Conservation (phyloP, 2,888 invertebrate species). For the Drepanosiphum platanoidis region DNA sequence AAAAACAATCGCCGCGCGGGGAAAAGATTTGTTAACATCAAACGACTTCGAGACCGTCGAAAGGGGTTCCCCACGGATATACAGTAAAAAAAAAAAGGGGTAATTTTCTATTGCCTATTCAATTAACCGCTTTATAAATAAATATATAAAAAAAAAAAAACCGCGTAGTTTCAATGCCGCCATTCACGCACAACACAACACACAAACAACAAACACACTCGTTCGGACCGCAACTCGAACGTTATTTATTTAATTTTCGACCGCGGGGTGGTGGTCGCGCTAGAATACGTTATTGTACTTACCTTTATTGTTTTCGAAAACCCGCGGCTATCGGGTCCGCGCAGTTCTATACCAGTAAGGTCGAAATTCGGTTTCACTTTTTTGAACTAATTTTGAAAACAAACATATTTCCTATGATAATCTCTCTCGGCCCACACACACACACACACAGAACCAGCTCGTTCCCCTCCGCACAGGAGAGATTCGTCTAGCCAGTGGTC, state of each 20-base stretch:
- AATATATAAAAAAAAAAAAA: too few relatives aligned
- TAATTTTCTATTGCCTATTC: conserved; percentile 40
- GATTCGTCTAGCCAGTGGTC: too few relatives aligned
- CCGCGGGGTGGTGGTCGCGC: neutral
- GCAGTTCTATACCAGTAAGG: too few relatives aligned
- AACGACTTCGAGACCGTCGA: neutral
- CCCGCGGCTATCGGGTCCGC: neutral
- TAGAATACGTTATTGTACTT: too few relatives aligned
- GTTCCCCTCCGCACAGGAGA: too few relatives aligned
- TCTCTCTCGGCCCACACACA: too few relatives aligned
- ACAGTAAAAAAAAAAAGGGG: conserved; percentile 33
- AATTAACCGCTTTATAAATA: conserved; percentile 23
- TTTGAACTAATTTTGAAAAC: too few relatives aligned
- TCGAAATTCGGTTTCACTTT: too few relatives aligned
- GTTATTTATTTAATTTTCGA: neutral
- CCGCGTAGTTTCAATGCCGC: neutral
- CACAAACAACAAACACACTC: neutral
- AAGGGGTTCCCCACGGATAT: neutral
- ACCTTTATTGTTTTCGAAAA: neutral
- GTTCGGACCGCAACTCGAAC: neutral
- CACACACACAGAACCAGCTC: too few relatives aligned
- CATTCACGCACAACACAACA: neutral
- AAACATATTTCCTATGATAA: too few relatives aligned
- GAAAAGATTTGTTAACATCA: conserved; percentile 36
- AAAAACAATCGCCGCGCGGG: conserved; percentile 33